Conservation (phyloP, 2,888 invertebrate species). For the Cremastobaeus sp. region DNA sequence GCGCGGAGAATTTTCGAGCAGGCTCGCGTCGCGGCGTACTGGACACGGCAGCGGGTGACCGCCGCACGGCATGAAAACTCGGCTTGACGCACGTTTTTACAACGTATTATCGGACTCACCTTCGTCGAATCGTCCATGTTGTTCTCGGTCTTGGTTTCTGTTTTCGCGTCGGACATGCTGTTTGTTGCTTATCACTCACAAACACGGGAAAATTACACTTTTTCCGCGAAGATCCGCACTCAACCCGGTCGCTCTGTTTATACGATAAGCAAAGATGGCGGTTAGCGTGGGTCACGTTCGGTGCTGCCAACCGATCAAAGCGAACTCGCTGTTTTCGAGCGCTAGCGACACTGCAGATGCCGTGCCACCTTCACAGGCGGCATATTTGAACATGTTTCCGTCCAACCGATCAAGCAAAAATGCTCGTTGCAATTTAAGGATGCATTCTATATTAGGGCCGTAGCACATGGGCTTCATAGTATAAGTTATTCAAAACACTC, state of each 20-base stretch:
- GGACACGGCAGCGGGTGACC: conserved; percentile 67
- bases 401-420: no score
- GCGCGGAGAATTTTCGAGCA: conserved; percentile 64
- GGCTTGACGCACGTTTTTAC: conserved; percentile 73
- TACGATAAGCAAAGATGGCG: conserved; percentile 81
- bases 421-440: no score
- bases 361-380: not conserved
- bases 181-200: conserved; percentile 72
- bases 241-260: conserved; percentile 81
- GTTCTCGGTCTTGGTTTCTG: conserved; percentile 77
- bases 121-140: conserved; percentile 76
- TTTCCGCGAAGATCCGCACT: conserved; percentile 75
- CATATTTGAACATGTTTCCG: no score
- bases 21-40: conserved; percentile 67
- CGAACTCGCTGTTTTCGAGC: conserved; percentile 7
- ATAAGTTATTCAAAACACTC: no score
- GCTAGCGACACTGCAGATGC: not conserved
- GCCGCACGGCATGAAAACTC: conserved; percentile 74
- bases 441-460: no score
- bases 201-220: conserved; percentile 74
- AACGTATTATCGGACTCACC: conserved; percentile 69
- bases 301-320: conserved; percentile 33
- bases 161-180: conserved; percentile 77
- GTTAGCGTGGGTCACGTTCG: conserved; percentile 82
- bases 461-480: no score